Conservation (phyloP, 2,888 invertebrate genomes). For the Ennomos fuscantarius region DNA sequence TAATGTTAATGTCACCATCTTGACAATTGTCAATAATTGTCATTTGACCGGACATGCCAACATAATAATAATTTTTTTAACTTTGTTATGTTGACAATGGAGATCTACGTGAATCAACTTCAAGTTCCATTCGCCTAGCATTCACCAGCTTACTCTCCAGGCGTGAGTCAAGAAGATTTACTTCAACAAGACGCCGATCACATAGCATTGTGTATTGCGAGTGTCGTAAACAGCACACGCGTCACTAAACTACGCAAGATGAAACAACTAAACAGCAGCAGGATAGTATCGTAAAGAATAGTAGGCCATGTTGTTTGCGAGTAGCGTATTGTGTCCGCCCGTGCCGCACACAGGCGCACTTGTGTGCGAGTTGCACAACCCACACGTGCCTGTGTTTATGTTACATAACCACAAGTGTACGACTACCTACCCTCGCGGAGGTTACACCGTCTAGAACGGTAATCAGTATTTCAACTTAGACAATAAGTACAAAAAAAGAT, state of each 20-base stretch:
- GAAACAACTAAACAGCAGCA: slow-evolving; percentile 28
- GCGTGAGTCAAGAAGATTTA: no score
- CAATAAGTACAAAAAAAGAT: not conserved
- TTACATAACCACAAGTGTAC: slow-evolving; percentile 58
- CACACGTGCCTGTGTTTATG: slow-evolving; percentile 70
- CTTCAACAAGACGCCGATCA: not conserved
- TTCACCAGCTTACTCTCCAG: no score
- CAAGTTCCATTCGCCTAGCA: no score
- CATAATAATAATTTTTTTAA: no score
- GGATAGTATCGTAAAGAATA: slow-evolving; percentile 33
- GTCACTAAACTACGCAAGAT: slow-evolving; percentile 21
- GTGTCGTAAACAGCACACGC: slow-evolving; percentile 17
- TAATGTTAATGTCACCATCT: no score
- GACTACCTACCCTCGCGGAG: slow-evolving; percentile 41
- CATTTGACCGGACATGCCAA: no score
- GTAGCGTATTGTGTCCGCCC: slow-evolving; percentile 36
- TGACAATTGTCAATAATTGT: no score
- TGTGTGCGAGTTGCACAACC: slow-evolving; percentile 54
- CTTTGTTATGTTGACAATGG: no score
- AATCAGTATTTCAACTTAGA: slow-evolving; percentile 13
- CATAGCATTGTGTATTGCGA: slow-evolving; percentile 12
- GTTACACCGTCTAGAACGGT: slow-evolving; percentile 11
- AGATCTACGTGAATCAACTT: no score
- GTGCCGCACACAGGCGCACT: slow-evolving; percentile 49
- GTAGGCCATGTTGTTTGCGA: slow-evolving; percentile 38